Evolutionary conservation across 1,140 invertebrate species (phyloP).

Genomic region (Lepidostoma basale): DNA sequence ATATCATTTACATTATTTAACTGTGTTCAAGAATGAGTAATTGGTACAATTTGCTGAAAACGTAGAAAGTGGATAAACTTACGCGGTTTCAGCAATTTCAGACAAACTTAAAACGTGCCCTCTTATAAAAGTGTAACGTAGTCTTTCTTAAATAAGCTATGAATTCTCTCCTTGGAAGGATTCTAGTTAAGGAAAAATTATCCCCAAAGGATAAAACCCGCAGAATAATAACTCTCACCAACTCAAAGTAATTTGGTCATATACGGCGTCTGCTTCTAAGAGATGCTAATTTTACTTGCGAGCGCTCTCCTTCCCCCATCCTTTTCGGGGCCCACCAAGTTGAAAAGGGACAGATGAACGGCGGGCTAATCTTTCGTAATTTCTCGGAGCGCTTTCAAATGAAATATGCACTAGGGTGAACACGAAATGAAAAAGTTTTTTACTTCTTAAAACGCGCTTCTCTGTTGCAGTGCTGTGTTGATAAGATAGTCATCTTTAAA

Average conservation of each 20-base stretch:
- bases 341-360: constrained; percentile 18
- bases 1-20: no score
- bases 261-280: constrained; percentile 21
- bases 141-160: background rate
- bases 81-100: no score
- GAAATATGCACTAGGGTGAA: constrained; percentile 42
- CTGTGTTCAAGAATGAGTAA: no score
- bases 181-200: constrained; percentile 4
- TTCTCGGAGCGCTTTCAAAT: constrained; percentile 38
- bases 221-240: constrained; percentile 17
- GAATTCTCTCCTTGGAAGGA: background rate
- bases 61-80: no score
- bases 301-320: background rate
- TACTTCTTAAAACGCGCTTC: background rate
- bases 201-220: background rate
- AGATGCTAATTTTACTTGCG: constrained; percentile 36
- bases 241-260: constrained; percentile 23
- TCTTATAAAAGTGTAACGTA: background rate
- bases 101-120: no score
- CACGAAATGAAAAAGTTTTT: constrained; percentile 1
- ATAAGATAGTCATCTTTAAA: no score
- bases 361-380: constrained; percentile 44
- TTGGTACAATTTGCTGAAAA: no score
- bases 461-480: background rate
- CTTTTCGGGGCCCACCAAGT: background rate